Conservation (phyloP, 2,113 vertebrate species). For the Leptobrachium leishanense region DNA sequence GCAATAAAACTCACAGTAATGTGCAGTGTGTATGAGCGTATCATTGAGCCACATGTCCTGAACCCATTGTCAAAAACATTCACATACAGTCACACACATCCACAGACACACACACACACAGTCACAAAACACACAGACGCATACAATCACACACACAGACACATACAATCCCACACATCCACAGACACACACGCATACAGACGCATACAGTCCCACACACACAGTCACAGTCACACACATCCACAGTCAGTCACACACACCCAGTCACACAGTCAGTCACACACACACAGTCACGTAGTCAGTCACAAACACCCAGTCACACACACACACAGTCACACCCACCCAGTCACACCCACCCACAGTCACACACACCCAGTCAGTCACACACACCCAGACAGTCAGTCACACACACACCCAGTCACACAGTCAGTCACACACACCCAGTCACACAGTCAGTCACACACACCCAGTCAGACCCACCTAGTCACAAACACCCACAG, state of each 20-base stretch:
- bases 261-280: not conserved
- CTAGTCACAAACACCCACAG: not conserved
- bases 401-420: not conserved
- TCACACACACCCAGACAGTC: not conserved
- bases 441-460: not conserved
- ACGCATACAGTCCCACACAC: not conserved
- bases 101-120: slow-evolving; percentile 1
- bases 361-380: slow-evolving; percentile 1
- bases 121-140: not conserved
- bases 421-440: not conserved
- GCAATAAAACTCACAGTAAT: too few species aligned
- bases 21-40: too few species aligned
- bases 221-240: not conserved
- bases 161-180: not conserved
- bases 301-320: not conserved
- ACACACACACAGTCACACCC: slow-evolving; percentile 7
- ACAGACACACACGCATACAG: not conserved
- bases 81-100: not conserved
- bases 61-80: not conserved
- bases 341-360: not conserved
- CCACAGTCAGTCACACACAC: not conserved
- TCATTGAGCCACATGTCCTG: too few species aligned
- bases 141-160: not conserved
- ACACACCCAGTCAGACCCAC: slow-evolving; percentile 3
- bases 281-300: not conserved